phyloP scores from a whole-genome alignment of 1,140 invertebrate genomes.

The Zaprionus inermis region DNA sequence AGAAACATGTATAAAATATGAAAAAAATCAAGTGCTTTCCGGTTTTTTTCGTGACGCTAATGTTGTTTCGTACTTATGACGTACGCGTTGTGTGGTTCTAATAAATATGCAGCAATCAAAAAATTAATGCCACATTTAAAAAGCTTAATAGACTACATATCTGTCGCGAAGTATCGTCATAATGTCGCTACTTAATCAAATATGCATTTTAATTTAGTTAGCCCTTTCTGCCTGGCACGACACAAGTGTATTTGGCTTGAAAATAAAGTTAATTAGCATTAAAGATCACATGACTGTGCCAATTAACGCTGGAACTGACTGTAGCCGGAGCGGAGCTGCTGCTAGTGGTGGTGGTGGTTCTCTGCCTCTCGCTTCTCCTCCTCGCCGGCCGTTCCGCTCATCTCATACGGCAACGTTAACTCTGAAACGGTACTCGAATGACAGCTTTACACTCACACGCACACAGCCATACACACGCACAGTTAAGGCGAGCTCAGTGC shows the following conservation, averaged over 20 bases:
- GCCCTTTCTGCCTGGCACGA: constrained; percentile 30
- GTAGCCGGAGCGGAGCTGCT: constrained; percentile 25
- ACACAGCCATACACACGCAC: neutral
- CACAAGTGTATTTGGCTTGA: constrained; percentile 29
- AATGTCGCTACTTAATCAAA: constrained; percentile 14
- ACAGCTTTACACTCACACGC: constrained; percentile 31
- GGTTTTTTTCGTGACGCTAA: constrained; percentile 37
- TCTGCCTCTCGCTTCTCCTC: constrained; percentile 18
- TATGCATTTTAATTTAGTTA: constrained; percentile 15
- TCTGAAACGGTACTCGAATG: constrained; percentile 20
- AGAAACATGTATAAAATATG: neutral
- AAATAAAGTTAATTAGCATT: constrained; percentile 62
- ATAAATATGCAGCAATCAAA: constrained; percentile 9
- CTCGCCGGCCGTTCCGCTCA: neutral
- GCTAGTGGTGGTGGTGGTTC: neutral
- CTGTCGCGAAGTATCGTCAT: neutral
- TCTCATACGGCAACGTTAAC: constrained; percentile 17
- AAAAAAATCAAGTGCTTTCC: constrained; percentile 53
- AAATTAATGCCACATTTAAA: neutral
- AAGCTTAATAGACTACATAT: constrained; percentile 9
- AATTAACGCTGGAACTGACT: constrained; percentile 45
- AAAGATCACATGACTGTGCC: constrained; percentile 66
- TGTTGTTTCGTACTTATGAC: constrained; percentile 27
- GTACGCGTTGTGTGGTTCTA: constrained; percentile 42
- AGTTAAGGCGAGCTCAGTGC: neutral